These are phyloP conservation scores for Calypte anna DNA, from an alignment of 2,113 vertebrate species.

Conservation along the genomic window DNA sequence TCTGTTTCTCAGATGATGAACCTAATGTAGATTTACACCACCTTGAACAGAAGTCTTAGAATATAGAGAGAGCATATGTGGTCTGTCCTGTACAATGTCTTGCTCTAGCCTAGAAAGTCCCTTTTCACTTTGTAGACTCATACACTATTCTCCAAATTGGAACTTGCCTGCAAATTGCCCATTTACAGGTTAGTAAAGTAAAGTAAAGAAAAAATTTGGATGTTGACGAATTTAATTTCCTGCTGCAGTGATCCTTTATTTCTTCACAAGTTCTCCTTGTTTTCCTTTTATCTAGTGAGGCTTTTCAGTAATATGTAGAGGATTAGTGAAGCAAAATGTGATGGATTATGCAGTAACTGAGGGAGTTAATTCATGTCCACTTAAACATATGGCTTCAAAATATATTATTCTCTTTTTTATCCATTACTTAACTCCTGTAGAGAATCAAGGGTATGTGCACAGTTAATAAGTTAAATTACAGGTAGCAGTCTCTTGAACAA, in stretches of 20 bases:
- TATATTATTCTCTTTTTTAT: conserved; percentile 11
- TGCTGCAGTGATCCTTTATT: neutral
- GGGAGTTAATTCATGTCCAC: conserved; percentile 29
- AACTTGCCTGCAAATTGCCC: neutral
- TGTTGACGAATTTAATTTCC: neutral
- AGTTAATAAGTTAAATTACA: conserved; percentile 9
- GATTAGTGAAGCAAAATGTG: neutral
- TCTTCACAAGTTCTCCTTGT: neutral
- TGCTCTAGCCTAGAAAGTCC: neutral
- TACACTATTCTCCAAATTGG: neutral
- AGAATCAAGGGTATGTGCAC: neutral
- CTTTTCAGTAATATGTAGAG: neutral
- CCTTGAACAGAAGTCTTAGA: neutral
- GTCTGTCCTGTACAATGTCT: neutral
- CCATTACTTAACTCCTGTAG: neutral
- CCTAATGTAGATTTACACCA: neutral
- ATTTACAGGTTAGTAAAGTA: neutral
- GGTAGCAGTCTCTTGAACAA: neutral
- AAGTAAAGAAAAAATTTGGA: neutral
- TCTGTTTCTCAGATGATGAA: neutral
- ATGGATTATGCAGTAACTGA: conserved; percentile 1
- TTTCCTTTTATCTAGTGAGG: neutral
- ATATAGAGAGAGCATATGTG: neutral
- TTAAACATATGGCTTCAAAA: conserved; percentile 19
- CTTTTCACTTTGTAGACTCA: neutral